Percentiles rank a stretch among this genome's conserved stretches.
phyloP scores from a whole-genome alignment of 2,888 invertebrate species.

The Trichacis sp. region DNA sequence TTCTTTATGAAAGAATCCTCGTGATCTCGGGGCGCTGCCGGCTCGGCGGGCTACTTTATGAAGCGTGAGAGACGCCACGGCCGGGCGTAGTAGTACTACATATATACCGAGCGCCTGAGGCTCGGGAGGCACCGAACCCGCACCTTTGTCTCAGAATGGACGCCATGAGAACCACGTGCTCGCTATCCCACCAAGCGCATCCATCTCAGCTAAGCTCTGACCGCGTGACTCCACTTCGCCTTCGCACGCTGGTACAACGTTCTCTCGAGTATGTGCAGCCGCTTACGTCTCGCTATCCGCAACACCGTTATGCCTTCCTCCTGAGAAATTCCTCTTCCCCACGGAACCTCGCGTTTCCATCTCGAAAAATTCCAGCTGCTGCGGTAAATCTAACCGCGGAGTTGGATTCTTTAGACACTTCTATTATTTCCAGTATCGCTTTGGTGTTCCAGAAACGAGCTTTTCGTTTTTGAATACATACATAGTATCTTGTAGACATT shows the following conservation, averaged over 20 bases:
- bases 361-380: no score
- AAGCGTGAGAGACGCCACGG: conserved; percentile 2
- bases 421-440: no score
- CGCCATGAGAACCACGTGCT: conserved; percentile 58
- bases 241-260: conserved; percentile 43
- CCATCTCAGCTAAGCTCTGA: no score
- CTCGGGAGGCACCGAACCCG: no score
- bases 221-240: conserved; percentile 50
- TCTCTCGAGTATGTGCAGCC: conserved; percentile 31
- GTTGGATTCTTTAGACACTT: no score
- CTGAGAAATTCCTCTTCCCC: background rate
- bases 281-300: background rate
- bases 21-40: background rate
- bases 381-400: no score
- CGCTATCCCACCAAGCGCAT: conserved; percentile 55
- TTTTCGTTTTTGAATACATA: no score
- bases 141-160: conserved; percentile 31
- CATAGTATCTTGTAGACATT: no score
- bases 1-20: background rate
- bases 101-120: no score
- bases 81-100: background rate
- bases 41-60: background rate
- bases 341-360: no score
- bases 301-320: conserved; percentile 1
- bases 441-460: no score